Conservation (phyloP, 1,140 invertebrate species). For the Ectropis grisescens region DNA sequence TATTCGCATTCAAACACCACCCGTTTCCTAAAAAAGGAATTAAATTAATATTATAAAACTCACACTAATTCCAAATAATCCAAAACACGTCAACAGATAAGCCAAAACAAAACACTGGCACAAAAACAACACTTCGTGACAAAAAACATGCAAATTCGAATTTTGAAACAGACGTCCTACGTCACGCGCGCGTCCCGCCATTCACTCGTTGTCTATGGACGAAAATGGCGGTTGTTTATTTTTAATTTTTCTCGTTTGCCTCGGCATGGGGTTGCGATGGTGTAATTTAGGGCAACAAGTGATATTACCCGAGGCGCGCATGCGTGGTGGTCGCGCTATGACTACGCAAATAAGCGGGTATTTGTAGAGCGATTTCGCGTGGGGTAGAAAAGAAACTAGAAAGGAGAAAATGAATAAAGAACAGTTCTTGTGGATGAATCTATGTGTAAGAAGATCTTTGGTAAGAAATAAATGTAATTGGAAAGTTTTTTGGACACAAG, state of each 20-base stretch:
- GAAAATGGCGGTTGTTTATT: constrained; percentile 31
- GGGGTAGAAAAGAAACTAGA: constrained; percentile 14
- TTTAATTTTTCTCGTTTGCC: constrained; percentile 56
- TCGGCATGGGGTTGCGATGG: constrained; percentile 48
- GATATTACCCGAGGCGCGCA: constrained; percentile 52
- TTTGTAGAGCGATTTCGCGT: constrained; percentile 28
- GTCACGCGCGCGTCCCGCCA: constrained; percentile 30
- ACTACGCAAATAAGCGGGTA: constrained; percentile 38
- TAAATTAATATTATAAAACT: too few species aligned
- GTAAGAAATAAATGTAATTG: too few species aligned
- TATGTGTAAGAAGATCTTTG: too few species aligned
- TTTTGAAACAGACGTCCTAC: constrained; percentile 2
- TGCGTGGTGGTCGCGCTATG: constrained; percentile 48
- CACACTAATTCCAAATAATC: too few species aligned
- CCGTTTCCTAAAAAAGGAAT: too few species aligned
- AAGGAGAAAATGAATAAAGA: too few species aligned
- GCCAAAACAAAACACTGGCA: not conserved
- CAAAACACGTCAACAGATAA: not conserved
- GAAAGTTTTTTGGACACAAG: too few species aligned
- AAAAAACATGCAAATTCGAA: constrained; percentile 1
- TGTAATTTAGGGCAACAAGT: constrained; percentile 48
- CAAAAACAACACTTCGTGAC: constrained; percentile 1
- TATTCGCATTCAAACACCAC: too few species aligned
- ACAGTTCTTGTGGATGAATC: too few species aligned
- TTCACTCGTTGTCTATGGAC: constrained; percentile 42